Evolutionary conservation across 1,140 invertebrate species (phyloP), one percentile per base, ranked within the genome.

Genomic region (Drosophila sucinea): DNA sequence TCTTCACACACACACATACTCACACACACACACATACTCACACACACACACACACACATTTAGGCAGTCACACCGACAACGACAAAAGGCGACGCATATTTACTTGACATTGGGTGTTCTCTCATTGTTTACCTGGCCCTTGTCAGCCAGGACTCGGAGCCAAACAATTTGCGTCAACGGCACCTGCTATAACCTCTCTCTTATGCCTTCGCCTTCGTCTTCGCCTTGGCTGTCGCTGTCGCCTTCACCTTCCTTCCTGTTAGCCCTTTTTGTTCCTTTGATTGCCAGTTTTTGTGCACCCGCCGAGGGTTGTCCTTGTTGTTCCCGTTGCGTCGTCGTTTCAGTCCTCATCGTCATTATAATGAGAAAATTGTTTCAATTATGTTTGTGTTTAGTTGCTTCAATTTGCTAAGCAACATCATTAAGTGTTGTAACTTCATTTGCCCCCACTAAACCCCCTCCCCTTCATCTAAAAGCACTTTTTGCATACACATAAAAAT

Each of bases 291-390:
- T 77, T 61, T 71, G 47, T 69, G 10, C 54, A 56, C 54, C 54
- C 54, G 2, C n/a, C 30, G 55, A 33, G 44, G 44, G 44, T 51
- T 51, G 44, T 51, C 44, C 44, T 51, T 51, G 44, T 51, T 27
- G 44, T 27, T 27, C 7, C 27, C 44, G 7, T 3, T 11, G 17
- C 41, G 30, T 64, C 61, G 56, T 57, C 56, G 25, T 69, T 68
- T 11, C 69, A 66, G 29, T 75, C 68, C 60, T 77, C 70, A 60
- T 73, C 81, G 76, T 81, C 79, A 82, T 89, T 89, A 81, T 89
- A 89, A 89, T 89, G 84, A 89, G 84, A 89, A 89, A 89, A 89
- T 89, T 89, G 84, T 89, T 89, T 89, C 84, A 89, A 89, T 89
- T 89, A 89, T 89, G 84, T 89, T 89, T 89, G 84, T 83, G 84